Base-by-base conservation (phyloP, 2,888 invertebrate species). In the Brenthis ino region DNA sequence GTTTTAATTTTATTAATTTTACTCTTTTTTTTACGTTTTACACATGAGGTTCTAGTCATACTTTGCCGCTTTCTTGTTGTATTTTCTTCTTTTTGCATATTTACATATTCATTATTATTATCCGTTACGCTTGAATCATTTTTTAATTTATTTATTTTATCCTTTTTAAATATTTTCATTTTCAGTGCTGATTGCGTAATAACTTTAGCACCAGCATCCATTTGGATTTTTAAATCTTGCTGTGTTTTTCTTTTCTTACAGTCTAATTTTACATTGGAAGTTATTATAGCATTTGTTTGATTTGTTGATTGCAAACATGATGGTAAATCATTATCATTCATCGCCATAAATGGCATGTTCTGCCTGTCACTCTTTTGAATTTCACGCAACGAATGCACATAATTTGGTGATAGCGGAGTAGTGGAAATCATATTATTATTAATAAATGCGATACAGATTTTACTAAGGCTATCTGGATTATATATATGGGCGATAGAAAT, bases 101-200 rank as follows among this genome's bases (percentile, higher is more conserved):
- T 58, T 43, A 43, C 43, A 12, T 28, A 16, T 16, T 28, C 28
- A 28, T 28, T 28, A 28, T 28, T 28, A 28, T 28, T 28, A 28
- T 28, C 28, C 5, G 28, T 28, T 28, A 28, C 5, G 28, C 28
- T 28, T 28, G 28, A 5, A 28, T 28, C 5, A 28, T 28, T 16
- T 20, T 43, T 58, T 16, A 58, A 13, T 37, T 20, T 58, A 20
- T 58, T 43, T 43, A 47, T 16, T 16, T 28, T 43, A 37, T 64
- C 53, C 43, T 64, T 64, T 20, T 50, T 55, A 64, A 54, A 33
- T 51, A 55, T 64, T 53, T 64, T 54, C 54, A 64, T 64, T 16
- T 64, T 28, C 43, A 58, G 47, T 43, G 55, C 64, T 54, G 64
- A 64, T 64, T 64, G 51, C n/a, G 14, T 20, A 37, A 64, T 64